A percentile compares a stretch with the other conserved stretches of the same genome.
These are phyloP conservation scores for Drosophila neutralis DNA, from an alignment of 2,888 invertebrate species.

Conservation along the genomic window DNA sequence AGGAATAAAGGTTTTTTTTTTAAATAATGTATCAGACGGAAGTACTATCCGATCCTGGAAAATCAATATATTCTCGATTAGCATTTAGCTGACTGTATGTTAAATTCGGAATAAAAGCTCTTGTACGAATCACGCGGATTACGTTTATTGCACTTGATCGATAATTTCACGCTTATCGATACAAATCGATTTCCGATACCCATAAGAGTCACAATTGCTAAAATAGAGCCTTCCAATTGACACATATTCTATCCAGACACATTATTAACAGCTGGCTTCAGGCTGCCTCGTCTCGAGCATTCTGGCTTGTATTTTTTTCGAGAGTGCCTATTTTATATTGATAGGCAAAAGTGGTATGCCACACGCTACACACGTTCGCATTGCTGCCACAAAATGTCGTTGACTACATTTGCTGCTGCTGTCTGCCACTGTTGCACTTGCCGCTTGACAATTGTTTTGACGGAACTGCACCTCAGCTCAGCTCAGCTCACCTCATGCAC, in stretches of 20 bases:
- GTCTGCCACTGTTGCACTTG: conserved; percentile 6
- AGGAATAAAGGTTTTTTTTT: too few species aligned
- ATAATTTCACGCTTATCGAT: neutral
- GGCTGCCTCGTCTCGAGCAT: neutral
- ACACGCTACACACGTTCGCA: conserved; percentile 10
- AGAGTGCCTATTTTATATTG: neutral
- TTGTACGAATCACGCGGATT: neutral
- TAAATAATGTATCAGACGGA: too few species aligned
- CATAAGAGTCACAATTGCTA: neutral
- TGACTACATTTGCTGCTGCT: conserved; percentile 20
- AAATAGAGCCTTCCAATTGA: neutral
- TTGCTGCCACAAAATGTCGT: conserved; percentile 28
- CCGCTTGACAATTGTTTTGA: conserved; percentile 42
- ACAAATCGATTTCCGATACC: neutral
- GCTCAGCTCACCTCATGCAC: neutral
- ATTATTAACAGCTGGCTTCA: neutral
- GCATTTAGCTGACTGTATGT: neutral
- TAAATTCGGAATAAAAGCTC: neutral
- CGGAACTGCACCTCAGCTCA: conserved; percentile 1
- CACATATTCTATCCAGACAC: neutral
- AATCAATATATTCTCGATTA: neutral
- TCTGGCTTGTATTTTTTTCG: neutral
- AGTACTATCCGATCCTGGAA: neutral
- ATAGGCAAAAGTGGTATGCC: conserved; percentile 3
- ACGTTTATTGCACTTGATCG: neutral